Conservation (phyloP, 2,888 invertebrate species). For the Leptogaster cylindrica region DNA sequence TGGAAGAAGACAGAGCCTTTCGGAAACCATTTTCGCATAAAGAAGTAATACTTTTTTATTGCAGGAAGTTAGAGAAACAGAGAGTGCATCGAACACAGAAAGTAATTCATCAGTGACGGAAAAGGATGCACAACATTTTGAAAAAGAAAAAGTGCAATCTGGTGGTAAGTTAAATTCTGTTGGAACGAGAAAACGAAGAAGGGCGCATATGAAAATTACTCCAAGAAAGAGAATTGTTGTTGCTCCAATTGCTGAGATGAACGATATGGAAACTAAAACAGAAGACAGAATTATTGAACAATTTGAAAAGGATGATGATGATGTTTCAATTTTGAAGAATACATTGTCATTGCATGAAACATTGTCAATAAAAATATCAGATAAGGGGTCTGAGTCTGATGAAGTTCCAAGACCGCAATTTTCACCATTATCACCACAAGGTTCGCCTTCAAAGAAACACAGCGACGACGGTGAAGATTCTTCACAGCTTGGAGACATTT, state of each 20-base stretch:
- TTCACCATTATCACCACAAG: slow-evolving; percentile 20
- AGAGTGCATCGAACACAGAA: no score
- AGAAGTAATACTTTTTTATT: no score
- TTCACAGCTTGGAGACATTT: background rate
- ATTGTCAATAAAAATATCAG: slow-evolving; percentile 14
- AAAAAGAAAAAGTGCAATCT: no score
- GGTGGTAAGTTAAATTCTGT: no score
- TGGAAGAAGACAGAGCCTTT: no score
- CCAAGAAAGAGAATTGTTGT: slow-evolving; percentile 51
- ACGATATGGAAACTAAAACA: background rate
- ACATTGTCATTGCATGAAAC: background rate
- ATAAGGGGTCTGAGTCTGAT: slow-evolving; percentile 5
- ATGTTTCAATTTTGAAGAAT: background rate
- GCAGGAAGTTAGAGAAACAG: no score
- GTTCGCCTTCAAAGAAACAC: background rate
- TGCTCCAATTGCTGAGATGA: background rate
- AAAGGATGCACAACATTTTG: background rate
- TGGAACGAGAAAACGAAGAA: slow-evolving; percentile 47
- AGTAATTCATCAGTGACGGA: no score
- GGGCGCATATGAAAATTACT: slow-evolving; percentile 52
- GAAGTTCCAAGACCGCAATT: slow-evolving; percentile 28
- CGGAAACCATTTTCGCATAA: no score
- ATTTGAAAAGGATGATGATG: background rate
- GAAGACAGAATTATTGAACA: background rate
- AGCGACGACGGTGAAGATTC: background rate